Conservation (phyloP, 2,113 vertebrate species). For the Daboia siamensis region DNA sequence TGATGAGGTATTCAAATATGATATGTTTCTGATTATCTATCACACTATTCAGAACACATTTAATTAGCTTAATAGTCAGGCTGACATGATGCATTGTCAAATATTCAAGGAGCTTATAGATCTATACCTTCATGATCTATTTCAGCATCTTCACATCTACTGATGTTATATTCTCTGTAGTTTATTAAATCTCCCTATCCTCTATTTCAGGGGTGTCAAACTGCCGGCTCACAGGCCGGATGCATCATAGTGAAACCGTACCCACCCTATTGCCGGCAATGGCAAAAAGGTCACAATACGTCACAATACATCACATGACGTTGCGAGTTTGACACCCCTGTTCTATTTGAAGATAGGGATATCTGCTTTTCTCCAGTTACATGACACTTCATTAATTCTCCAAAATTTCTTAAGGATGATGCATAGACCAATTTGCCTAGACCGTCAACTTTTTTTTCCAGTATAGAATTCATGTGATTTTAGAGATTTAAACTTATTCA, state of each 20-base stretch:
- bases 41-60: neutral
- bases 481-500: neutral
- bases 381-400: neutral
- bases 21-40: neutral
- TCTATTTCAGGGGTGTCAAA: neutral
- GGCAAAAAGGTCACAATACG: no score
- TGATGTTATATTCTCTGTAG: neutral
- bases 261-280: no score
- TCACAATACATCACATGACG: no score
- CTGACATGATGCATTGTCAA: neutral
- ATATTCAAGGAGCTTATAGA: neutral
- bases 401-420: neutral
- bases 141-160: neutral
- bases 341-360: neutral
- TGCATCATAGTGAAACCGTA: no score
- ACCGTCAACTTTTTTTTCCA: neutral
- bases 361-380: neutral
- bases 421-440: neutral
- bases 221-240: accelerated
- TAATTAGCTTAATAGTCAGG: neutral
- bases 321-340: no score
- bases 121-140: neutral
- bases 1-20: neutral
- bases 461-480: neutral
- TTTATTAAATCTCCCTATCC: neutral